Base-by-base conservation (phyloP, 2,888 invertebrate species). In the Trilocha varians region DNA sequence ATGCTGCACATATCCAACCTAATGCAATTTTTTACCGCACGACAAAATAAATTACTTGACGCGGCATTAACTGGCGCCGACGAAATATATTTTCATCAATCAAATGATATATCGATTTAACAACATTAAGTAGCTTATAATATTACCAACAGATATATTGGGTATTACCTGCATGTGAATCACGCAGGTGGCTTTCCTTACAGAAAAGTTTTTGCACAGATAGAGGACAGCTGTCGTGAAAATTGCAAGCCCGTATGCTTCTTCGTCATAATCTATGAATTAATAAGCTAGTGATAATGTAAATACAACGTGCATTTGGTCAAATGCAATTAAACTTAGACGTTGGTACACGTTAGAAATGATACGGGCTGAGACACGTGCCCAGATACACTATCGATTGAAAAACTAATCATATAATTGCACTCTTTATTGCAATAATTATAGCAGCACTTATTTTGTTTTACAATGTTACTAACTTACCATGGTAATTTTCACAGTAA, bases 211-310 rank as follows among this genome's bases (percentile, higher is more conserved):
- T 84, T 85, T 84, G 76, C 79, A 70, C 62, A 78, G 80, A 82
- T 82, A 82, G 61, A 46, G 42, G 52, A 61, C 76, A 74, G 77
- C 77, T 82, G 59, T 46, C 65, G 72, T 64, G 77, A 79, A 84
- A 84, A 84, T 82, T 79, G 75, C 82, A 37, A 72, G 80, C 85
- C 85, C 85, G 73, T 85, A 85, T 85, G 55, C 64, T 59, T 57
- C 64, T 62, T 60, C 65, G 62, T 74, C 72, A 78, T 83, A 83
- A 83, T 78, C 80, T 78, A 76, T 70, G 72, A 73, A 84, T 83
- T 79, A 84, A 83, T 85, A 82, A 76, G 53, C 67, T 52, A 75
- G 75, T 65, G 74, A 76, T 83, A 83, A 85, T 80, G 78, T 71
- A 73, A 80, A 83, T 82, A 48, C 61, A 65, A 55, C 54, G 55